A percentile compares a stretch with the other conserved stretches of the same genome.
Evolutionary conservation across 2,797 vertebrate species (phyloP).

Genomic region (Pelochelys cantorii): DNA sequence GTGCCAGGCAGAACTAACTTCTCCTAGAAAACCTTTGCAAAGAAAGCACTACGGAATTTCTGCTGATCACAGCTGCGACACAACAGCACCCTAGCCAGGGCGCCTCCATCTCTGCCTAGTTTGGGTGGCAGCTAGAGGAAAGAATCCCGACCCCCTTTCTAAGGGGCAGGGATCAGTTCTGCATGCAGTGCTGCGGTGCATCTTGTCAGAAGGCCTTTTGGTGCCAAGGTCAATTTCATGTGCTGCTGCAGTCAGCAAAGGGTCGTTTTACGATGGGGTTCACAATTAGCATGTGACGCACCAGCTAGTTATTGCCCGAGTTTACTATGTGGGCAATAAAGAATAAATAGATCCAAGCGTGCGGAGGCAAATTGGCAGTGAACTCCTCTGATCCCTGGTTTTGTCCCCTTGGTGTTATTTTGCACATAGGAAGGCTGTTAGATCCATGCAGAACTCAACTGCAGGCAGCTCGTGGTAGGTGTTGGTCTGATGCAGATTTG

Average conservation of each 20-base stretch:
- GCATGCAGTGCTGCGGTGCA: conserved; percentile 69
- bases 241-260: neutral
- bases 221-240: conserved; percentile 40
- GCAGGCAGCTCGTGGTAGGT: conserved; percentile 77
- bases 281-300: conserved; percentile 40
- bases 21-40: neutral
- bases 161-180: conserved; percentile 66
- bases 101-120: conserved; percentile 49
- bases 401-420: conserved; percentile 79
- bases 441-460: conserved; percentile 78
- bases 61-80: conserved; percentile 34
- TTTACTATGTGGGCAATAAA: neutral
- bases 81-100: conserved; percentile 4
- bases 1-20: conserved; percentile 52
- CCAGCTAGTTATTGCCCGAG: conserved; percentile 40
- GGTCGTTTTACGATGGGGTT: conserved; percentile 46
- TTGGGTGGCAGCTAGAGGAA: conserved; percentile 45
- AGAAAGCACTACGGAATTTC: neutral
- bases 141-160: conserved; percentile 68
- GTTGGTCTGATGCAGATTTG: conserved; percentile 83
- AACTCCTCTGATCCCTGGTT: conserved; percentile 65
- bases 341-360: neutral
- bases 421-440: conserved; percentile 78
- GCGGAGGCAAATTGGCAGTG: conserved; percentile 50
- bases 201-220: conserved; percentile 75